phyloP scores from a whole-genome alignment of 2,888 invertebrate genomes.

The Plebejus argus region DNA sequence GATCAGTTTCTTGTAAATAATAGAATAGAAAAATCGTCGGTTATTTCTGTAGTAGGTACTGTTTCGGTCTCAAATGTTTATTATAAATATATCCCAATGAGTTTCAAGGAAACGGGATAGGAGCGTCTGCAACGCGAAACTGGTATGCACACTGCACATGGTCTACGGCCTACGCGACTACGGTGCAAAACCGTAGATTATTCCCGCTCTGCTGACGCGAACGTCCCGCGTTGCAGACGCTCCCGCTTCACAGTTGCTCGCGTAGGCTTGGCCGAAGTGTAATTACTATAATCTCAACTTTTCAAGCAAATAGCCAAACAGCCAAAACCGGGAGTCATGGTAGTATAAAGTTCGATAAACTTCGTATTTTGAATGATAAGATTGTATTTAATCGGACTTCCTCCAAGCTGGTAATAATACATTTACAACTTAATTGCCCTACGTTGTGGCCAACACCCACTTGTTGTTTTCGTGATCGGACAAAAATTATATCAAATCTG shows the following conservation, averaged over 20 bases:
- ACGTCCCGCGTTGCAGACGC: too few species aligned
- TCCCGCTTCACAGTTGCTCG: too few species aligned
- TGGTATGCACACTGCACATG: too few species aligned
- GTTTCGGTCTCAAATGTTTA: too few species aligned
- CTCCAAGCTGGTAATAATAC: conserved; percentile 19
- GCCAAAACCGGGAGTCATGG: background rate
- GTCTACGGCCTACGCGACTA: too few species aligned
- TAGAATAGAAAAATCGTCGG: background rate
- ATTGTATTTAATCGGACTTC: background rate
- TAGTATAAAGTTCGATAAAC: conserved; percentile 2
- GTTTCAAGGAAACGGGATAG: too few species aligned
- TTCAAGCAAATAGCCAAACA: background rate
- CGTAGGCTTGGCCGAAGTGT: too few species aligned
- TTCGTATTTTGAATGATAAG: conserved; percentile 4
- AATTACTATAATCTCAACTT: background rate
- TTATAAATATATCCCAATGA: too few species aligned
- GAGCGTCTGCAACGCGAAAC: too few species aligned
- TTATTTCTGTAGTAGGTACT: background rate
- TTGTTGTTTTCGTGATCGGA: background rate
- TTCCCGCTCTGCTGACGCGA: too few species aligned
- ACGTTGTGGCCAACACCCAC: background rate
- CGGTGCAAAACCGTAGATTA: too few species aligned
- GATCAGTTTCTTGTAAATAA: background rate
- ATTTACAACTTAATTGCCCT: conserved; percentile 13
- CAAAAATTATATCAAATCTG: background rate